A percentile compares a stretch with the other conserved stretches of the same genome.
Conservation (phyloP, 2,113 vertebrate genomes). For the Anguilla japonica region DNA sequence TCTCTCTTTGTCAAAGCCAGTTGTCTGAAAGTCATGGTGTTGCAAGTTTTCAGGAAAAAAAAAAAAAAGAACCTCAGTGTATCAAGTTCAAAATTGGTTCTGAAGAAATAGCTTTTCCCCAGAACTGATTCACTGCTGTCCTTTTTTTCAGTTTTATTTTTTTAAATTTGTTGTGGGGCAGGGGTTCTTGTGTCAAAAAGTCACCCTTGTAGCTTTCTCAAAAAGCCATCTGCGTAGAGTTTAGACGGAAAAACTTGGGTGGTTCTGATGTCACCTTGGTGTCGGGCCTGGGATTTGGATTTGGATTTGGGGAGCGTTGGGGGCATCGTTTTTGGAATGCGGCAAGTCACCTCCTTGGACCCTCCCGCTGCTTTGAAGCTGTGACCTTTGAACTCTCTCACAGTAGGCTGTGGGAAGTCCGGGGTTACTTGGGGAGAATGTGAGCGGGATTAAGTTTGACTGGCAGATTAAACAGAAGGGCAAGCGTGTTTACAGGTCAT, state of each 20-base stretch:
- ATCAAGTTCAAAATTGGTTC: background rate
- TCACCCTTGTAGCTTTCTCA: no score
- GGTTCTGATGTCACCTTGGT: no score
- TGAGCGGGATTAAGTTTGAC: background rate
- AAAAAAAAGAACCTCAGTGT: background rate
- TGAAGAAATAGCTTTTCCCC: background rate
- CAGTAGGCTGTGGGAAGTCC: background rate
- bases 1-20: background rate
- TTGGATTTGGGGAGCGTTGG: no score
- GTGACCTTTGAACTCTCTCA: background rate
- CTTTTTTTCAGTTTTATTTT: background rate
- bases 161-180: background rate
- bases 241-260: no score
- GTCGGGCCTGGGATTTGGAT: no score
- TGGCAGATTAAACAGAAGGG: background rate
- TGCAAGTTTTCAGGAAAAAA: background rate
- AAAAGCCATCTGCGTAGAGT: no score
- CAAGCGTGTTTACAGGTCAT: background rate
- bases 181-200: no score
- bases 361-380: background rate
- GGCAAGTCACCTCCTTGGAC: background rate
- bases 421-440: background rate
- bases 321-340: no score
- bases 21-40: background rate
- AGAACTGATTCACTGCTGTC: no score